Evolutionary conservation across 1,140 invertebrate species (phyloP).

Genomic region (Pristionchus pacificus): DNA sequence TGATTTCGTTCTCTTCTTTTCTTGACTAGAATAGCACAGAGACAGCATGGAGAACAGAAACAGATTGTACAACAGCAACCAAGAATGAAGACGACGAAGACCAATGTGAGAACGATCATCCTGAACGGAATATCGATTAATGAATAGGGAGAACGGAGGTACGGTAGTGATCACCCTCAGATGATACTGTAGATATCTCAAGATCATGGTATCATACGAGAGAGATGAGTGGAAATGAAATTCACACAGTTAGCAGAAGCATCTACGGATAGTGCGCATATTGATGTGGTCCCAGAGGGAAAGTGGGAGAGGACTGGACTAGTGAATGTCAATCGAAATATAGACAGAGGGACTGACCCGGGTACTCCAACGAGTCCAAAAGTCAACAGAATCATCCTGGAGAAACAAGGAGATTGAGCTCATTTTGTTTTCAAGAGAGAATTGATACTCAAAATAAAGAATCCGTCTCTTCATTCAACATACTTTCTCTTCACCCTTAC

Average conservation of each 20-base stretch:
- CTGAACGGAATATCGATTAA: neutral
- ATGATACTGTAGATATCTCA: neutral
- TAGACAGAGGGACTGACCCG: neutral
- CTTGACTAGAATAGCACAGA: conserved; percentile 18
- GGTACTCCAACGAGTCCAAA: neutral
- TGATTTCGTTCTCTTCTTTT: conserved; percentile 9
- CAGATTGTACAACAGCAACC: conserved; percentile 24
- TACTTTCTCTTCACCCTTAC: too few species aligned
- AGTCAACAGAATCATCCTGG: neutral
- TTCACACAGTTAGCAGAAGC: too few species aligned
- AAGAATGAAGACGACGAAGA: conserved; percentile 24
- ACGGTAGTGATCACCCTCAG: neutral
- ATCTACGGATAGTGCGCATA: too few species aligned
- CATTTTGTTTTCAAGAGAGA: neutral
- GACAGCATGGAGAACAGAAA: conserved; percentile 27
- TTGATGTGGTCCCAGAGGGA: too few species aligned
- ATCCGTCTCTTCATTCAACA: too few species aligned
- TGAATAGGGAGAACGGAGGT: neutral
- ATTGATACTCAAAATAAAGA: too few species aligned
- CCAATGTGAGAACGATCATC: conserved; percentile 23
- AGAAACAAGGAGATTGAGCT: neutral
- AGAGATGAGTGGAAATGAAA: neutral
- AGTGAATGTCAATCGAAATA: too few species aligned
- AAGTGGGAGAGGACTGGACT: too few species aligned
- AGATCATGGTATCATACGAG: neutral